Conservation (phyloP, 2,113 vertebrate genomes). For the Dromas ardeola region DNA sequence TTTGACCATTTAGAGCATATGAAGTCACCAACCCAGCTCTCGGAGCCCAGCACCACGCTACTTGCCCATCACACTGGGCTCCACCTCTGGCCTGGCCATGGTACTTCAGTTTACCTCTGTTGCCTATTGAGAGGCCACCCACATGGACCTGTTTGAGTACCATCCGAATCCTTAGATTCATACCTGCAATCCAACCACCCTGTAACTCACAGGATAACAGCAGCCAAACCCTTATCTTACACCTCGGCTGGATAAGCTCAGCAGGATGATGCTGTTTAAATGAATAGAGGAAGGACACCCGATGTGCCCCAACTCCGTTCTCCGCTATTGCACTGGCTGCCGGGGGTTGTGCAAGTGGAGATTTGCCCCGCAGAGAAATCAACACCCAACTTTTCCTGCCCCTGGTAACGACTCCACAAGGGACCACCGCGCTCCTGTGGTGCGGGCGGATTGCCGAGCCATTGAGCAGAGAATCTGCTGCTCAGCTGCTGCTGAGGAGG, state of each 20-base stretch:
- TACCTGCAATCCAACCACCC: not conserved
- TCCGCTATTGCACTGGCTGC: not conserved
- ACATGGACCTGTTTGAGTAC: not conserved
- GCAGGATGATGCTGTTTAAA: not conserved
- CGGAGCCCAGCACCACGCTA: accelerated
- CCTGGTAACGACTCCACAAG: accelerated
- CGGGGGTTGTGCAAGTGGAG: accelerated
- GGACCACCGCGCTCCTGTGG: too few relatives aligned
- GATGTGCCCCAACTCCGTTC: accelerated
- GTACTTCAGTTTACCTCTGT: not conserved
- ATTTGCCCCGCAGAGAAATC: not conserved
- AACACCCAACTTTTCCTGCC: not conserved
- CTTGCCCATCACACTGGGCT: not conserved
- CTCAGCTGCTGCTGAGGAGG: not conserved
- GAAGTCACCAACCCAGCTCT: not conserved
- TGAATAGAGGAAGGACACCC: not conserved
- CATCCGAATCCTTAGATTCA: not conserved
- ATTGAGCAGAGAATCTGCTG: not conserved
- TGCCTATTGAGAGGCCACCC: not conserved
- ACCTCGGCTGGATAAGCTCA: not conserved
- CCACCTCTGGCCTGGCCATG: not conserved
- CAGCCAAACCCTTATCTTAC: not conserved
- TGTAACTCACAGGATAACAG: not conserved
- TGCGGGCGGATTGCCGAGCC: accelerated
- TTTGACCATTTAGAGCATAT: not conserved